Evolutionary conservation across 2,113 vertebrate species (phyloP).

Genomic region (Panthera uncia): DNA sequence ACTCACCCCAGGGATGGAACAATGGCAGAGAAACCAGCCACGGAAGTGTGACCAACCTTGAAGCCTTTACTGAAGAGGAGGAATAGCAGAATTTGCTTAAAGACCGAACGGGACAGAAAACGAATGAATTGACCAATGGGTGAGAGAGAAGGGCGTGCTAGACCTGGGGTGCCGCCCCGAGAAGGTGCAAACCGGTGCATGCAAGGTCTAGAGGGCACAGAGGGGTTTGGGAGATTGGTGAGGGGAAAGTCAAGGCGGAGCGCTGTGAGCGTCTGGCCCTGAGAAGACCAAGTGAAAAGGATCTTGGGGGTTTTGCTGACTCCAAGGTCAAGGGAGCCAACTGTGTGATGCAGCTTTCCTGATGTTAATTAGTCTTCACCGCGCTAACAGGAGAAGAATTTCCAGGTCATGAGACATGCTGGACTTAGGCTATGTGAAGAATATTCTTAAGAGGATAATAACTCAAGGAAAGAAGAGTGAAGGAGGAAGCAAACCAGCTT

Average conservation of each 20-base stretch:
- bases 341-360: neutral
- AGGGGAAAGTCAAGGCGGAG: neutral
- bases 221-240: neutral
- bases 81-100: neutral
- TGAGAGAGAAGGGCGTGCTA: neutral
- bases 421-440: neutral
- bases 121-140: neutral
- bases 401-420: neutral
- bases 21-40: neutral
- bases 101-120: neutral
- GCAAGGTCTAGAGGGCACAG: neutral
- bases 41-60: rapidly evolving
- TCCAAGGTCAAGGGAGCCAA: neutral
- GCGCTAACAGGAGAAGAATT: neutral
- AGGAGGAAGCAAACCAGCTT: neutral
- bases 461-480: neutral
- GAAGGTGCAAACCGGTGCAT: rapidly evolving
- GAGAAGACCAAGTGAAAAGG: neutral
- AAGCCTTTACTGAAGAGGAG: neutral
- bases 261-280: neutral
- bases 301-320: neutral
- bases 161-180: neutral
- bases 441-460: neutral
- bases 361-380: neutral
- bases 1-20: neutral